Base-by-base conservation (phyloP, 1,140 invertebrate species). In the Drosophila nannoptera region DNA sequence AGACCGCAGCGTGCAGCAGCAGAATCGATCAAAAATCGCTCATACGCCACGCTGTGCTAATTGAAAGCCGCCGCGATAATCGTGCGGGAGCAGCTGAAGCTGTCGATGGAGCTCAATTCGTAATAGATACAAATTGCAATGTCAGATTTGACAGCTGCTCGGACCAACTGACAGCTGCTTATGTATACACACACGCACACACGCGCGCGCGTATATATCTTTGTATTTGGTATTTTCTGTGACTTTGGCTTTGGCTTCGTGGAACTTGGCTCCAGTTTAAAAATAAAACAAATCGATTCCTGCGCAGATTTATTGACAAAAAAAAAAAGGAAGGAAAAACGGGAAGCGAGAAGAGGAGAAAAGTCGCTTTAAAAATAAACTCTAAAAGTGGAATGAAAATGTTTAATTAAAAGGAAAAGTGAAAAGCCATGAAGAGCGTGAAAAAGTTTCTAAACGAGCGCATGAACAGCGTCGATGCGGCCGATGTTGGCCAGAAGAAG, bases 381-480 rank as follows among this genome's bases (percentile, higher is more conserved):
- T 45, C 16, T n/a, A 32, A 40, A 58, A 45, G 5, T 6, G 35
- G 14, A 14, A 8, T 31, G 14, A 33, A 67, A 54, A 56, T 54
- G 36, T 29, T 29, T 54, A 43, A 56, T 33, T 43, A 45, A 40
- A 38, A 40, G 9, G 61, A 35, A 14, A 29, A 49, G 9, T 6
- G 14, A 63, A 45, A 38, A 16, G 59, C 35, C 43, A 89, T 89
- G 88, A 89, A 88, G 56, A 89, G 88, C 70, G 88, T 89, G 5
- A 89, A 88, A 60, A 89, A 89, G 60, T 89, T 89, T 71, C 73
- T 89, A 45, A 87, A 73, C 49, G 88, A 89, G 45, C 88, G 87
- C 52, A 87, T 89, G 54, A 87, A 83, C 53, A 89, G 88, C 64
- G 68, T 88, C 40, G 87, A 89, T 32, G 80, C 62, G 8, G 62